Percentiles rank a stretch among this genome's conserved stretches.
Conservation (phyloP, 1,140 invertebrate species). For the Cydia amplana region DNA sequence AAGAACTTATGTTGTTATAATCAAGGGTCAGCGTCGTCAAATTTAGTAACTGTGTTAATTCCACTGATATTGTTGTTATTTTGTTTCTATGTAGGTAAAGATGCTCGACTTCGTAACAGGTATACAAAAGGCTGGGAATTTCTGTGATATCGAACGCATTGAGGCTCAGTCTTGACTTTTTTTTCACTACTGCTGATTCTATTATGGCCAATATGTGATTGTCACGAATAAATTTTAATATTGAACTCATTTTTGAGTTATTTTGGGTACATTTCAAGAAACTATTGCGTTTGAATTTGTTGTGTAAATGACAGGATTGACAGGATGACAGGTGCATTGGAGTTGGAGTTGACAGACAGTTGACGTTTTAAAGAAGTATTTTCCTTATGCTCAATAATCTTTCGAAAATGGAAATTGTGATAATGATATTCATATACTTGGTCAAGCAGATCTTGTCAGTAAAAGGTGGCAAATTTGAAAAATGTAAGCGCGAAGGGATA, state of each 20-base stretch:
- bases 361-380: not conserved
- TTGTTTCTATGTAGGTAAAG: conserved; percentile 82
- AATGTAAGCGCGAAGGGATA: too few relatives aligned
- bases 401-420: not conserved
- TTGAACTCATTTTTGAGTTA: conserved; percentile 78
- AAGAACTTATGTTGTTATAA: conserved; percentile 85
- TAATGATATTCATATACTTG: too few relatives aligned
- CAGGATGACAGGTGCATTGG: conserved; percentile 36
- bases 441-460: too few relatives aligned
- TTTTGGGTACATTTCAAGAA: conserved; percentile 67
- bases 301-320: conserved; percentile 36
- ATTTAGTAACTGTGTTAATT: conserved; percentile 67
- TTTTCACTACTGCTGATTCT: conserved; percentile 80
- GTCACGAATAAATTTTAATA: conserved; percentile 82
- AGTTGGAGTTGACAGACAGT: conserved; percentile 25
- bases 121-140: conserved; percentile 78
- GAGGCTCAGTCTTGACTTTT: conserved; percentile 79
- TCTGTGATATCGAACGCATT: conserved; percentile 81
- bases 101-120: conserved; percentile 79
- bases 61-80: conserved; percentile 73
- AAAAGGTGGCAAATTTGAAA: too few relatives aligned
- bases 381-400: not conserved
- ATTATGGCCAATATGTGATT: conserved; percentile 82
- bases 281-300: conserved; percentile 66
- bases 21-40: conserved; percentile 80